These are phyloP conservation scores for Phoxinus phoxinus DNA, from an alignment of 2,113 vertebrate species.

Conservation along the genomic window DNA sequence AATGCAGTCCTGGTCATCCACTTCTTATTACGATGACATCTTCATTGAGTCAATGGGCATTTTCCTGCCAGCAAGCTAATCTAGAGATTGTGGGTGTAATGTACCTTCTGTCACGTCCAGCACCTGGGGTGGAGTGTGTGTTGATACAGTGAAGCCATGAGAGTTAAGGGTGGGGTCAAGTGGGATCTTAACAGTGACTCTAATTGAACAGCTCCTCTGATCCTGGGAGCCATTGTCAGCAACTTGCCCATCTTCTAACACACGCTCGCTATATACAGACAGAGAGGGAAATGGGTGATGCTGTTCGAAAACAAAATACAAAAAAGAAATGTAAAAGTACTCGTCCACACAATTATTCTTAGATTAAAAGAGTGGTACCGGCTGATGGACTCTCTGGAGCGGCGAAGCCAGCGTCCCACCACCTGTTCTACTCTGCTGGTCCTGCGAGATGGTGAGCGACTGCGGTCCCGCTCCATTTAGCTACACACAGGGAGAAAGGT, in stretches of 20 bases:
- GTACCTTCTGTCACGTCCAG: conserved; percentile 74
- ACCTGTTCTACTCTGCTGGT: conserved; percentile 93
- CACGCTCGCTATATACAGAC: conserved; percentile 69
- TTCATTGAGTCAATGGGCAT: background rate
- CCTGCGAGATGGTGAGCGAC: conserved; percentile 85
- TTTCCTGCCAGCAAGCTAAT: background rate
- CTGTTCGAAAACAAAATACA: background rate
- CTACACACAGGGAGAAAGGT: conserved; percentile 66
- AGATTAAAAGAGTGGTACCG: conserved; percentile 71
- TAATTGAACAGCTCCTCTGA: conserved; percentile 72
- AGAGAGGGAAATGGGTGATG: background rate
- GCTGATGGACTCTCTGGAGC: conserved; percentile 83
- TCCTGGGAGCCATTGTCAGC: conserved; percentile 66
- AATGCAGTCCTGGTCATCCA: background rate
- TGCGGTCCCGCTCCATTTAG: conserved; percentile 92
- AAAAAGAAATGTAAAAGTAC: background rate
- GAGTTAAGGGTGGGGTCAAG: conserved; percentile 68
- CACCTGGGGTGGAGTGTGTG: conserved; percentile 72
- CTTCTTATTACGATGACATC: background rate
- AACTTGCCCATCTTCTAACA: conserved; percentile 64
- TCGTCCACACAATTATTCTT: background rate
- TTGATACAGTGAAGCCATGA: conserved; percentile 74
- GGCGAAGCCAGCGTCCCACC: conserved; percentile 93
- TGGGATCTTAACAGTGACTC: conserved; percentile 73
- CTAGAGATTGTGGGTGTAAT: background rate